phyloP scores from a whole-genome alignment of 2,888 invertebrate genomes.

The Tipula helvola region DNA sequence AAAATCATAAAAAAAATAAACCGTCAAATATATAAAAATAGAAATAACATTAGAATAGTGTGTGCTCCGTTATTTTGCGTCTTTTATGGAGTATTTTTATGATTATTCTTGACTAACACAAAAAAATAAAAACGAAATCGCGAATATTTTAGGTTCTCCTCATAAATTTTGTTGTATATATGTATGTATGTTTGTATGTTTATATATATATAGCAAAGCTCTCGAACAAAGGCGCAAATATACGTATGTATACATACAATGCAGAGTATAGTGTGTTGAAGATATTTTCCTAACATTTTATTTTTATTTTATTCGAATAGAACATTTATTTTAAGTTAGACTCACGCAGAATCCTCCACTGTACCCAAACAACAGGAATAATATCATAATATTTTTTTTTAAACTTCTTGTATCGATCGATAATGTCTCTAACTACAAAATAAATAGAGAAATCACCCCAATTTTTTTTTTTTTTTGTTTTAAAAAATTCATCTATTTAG shows the following conservation, averaged over 20 bases:
- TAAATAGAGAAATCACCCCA: slow-evolving; percentile 4
- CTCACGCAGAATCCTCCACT: background rate
- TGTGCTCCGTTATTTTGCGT: background rate
- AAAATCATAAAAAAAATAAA: background rate
- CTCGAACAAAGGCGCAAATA: background rate
- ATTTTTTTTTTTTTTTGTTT: background rate
- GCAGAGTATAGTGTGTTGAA: background rate
- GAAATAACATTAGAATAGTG: background rate
- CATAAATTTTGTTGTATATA: background rate
- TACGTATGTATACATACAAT: background rate
- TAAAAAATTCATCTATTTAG: background rate
- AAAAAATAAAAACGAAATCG: background rate
- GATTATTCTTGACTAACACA: background rate
- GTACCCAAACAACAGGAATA: background rate
- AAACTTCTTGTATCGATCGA: background rate
- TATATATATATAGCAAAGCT: background rate
- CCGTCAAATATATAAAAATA: background rate
- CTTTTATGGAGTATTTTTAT: background rate
- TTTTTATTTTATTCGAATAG: background rate
- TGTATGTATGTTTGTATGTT: background rate
- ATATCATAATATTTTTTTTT: background rate
- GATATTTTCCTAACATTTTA: background rate
- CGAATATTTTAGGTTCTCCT: background rate
- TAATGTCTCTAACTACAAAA: slow-evolving; percentile 4
- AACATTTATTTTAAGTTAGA: background rate